Base-by-base conservation (phyloP, 2,797 vertebrate species). In the Toxotes lorentzi region DNA sequence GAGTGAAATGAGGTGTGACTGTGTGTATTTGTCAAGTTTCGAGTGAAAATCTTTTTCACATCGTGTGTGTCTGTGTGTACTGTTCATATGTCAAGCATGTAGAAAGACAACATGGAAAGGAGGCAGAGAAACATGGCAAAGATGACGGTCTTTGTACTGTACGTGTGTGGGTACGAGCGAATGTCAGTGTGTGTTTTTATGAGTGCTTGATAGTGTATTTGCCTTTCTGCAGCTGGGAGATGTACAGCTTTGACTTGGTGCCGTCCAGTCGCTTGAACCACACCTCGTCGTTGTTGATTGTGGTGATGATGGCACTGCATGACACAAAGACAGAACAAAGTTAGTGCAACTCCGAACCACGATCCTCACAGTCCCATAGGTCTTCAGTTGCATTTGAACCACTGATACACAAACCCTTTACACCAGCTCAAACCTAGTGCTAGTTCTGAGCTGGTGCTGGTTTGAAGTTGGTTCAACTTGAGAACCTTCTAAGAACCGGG, bases 201-300 rank as follows among this genome's bases (percentile, higher is more conserved):
- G 93, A 92, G 89, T 98, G 97, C 90, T 98, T 99, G 95, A 99
- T 99, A 76, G 97, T 97, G 86, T 99, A 99, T 97, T 99, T 99
- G 95, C 98, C 98, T 96, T 99, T 99, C 94, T 97, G 98, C 86
- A 99, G 96, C 93, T 99, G 98, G 83, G 98, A 98, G 96, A 99
- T 96, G 93, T 99, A 99, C 51, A 99, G 96, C 94, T 99, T 99
- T 41, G 98, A 99, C 93, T 99, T 99, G 96, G 96, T 99, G 93
- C 98, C 97, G 83, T 99, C 98, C 69, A 97, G 94, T 23, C 98
- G 97, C 87, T 99, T 99, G 96, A 98, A 99, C 97, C 97, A 99
- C 87, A 99, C 97, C 95, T 99, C 98, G 83, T 99, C 98, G 38
- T 97, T 97, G 96, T 98, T 99, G 95, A 99, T 96, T 82, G 97